Evolutionary conservation across 2,888 invertebrate genomes (phyloP), one percentile per base, ranked within the genome.

Genomic region (Hypselothyrea guttata): DNA sequence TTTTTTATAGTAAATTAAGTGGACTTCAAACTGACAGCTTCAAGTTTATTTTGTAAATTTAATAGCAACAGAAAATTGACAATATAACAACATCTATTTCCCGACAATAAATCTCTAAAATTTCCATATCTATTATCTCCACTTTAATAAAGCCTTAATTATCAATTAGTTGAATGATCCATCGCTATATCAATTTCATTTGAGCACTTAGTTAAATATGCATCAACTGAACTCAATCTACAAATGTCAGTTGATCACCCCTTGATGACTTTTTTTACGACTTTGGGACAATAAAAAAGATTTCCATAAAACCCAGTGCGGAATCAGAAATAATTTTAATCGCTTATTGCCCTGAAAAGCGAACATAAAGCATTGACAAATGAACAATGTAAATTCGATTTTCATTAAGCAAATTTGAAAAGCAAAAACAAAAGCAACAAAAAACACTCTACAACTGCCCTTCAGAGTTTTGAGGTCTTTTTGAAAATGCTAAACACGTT

Each of bases 401-500:
- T 69, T 30, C 59, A 69, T 69, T 53, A 49, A 35, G 45, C 51
- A 62, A 66, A 55, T 33, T 38, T 31, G 38, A 28, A 12, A 18
- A 12, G 12, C n/a, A n/a, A n/a, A n/a, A n/a, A n/a, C n/a, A n/a
- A n/a, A n/a, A n/a, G n/a, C n/a, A n/a, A n/a, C n/a, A n/a, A n/a
- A n/a, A n/a, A n/a, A n/a, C n/a, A n/a, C 8, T 37, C 8, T 5
- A 16, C 12, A 18, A 38, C n/a, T 65, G 82, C 82, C 77, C 77
- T 78, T 78, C 75, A 66, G 71, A 71, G 66, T 54, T 65, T 61
- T 57, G 18, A 35, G 38, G 38, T 28, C 22, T 15, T 37, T 33
- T 53, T 66, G 40, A 0, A 40, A 61, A 78, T 82, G 72, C 78
- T 56, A 60, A 82, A 70, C 77, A 78, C 77, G 82, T 75, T 78